Evolutionary conservation across 2,797 vertebrate genomes (phyloP).

Genomic region (Pseudotriccus pelzelni): DNA sequence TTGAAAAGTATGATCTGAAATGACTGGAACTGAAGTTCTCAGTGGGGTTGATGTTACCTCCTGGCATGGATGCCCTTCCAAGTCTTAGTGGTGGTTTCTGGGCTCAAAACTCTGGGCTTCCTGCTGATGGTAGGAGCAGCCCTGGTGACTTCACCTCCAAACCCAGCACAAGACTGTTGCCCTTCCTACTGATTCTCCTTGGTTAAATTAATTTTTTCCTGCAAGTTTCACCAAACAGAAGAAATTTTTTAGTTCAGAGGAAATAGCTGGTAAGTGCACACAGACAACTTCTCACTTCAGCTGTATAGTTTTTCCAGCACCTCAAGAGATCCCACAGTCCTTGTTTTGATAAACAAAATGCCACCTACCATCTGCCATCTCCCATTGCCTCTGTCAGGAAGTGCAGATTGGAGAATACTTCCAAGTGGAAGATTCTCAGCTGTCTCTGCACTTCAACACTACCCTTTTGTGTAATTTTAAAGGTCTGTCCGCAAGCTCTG

Average conservation of each 20-base stretch:
- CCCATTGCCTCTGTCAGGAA: conserved; percentile 37
- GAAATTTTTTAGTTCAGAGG: not conserved
- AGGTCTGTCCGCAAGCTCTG: not conserved
- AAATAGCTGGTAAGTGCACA: not conserved
- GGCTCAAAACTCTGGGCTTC: not conserved
- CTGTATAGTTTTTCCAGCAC: not conserved
- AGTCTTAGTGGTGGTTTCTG: not conserved
- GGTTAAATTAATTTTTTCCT: not conserved
- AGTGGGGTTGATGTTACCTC: not conserved
- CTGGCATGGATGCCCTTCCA: rapidly evolving
- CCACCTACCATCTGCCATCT: conserved; percentile 49
- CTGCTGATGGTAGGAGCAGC: not conserved
- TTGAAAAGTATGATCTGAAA: rapidly evolving
- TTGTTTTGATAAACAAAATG: conserved; percentile 55
- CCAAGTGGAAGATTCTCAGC: conserved; percentile 41
- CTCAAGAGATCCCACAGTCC: conserved; percentile 30
- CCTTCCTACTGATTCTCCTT: not conserved
- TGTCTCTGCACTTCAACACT: not conserved
- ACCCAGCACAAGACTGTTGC: not conserved
- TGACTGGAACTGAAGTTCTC: not conserved
- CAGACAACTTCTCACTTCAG: conserved; percentile 12
- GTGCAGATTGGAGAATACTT: not conserved
- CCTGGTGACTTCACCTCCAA: not conserved
- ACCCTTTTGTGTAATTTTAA: not conserved
- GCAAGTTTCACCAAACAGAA: not conserved